These are phyloP conservation scores for Tridacna crocea DNA, from an alignment of 2,888 invertebrate genomes.

Conservation along the genomic window DNA sequence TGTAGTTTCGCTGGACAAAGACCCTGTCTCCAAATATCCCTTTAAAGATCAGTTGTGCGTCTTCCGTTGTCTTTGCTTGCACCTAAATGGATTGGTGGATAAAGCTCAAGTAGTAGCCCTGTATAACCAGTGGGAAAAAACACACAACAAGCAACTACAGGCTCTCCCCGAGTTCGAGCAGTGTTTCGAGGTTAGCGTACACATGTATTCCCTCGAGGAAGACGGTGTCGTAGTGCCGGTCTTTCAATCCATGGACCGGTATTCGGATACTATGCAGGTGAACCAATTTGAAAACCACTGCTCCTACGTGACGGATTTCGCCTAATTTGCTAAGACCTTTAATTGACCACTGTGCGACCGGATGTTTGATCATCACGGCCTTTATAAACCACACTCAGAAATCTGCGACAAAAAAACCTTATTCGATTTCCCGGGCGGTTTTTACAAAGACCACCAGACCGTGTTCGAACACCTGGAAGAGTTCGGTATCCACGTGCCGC, in stretches of 20 bases:
- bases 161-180: constrained; percentile 25
- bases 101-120: neutral
- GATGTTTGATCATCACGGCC: constrained; percentile 12
- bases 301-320: constrained; percentile 36
- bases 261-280: constrained; percentile 37
- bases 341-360: constrained; percentile 33
- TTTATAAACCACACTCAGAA: constrained; percentile 12
- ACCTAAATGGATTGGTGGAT: neutral
- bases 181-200: constrained; percentile 19
- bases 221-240: constrained; percentile 16
- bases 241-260: constrained; percentile 32
- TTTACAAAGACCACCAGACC: constrained; percentile 26
- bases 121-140: neutral
- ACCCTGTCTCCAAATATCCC: neutral
- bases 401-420: constrained; percentile 33
- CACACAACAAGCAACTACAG: neutral
- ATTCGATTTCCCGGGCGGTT: constrained; percentile 40
- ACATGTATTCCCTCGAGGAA: constrained; percentile 37
- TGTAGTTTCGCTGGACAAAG: constrained; percentile 25
- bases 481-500: constrained; percentile 23
- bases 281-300: constrained; percentile 40
- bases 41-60: constrained; percentile 40
- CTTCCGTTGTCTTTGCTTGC: constrained; percentile 35
- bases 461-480: constrained; percentile 42
- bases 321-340: constrained; percentile 35